Evolutionary conservation across 2,113 vertebrate species (phyloP), one percentile per base, ranked within the genome.

Genomic region (Pterocles burchelli): DNA sequence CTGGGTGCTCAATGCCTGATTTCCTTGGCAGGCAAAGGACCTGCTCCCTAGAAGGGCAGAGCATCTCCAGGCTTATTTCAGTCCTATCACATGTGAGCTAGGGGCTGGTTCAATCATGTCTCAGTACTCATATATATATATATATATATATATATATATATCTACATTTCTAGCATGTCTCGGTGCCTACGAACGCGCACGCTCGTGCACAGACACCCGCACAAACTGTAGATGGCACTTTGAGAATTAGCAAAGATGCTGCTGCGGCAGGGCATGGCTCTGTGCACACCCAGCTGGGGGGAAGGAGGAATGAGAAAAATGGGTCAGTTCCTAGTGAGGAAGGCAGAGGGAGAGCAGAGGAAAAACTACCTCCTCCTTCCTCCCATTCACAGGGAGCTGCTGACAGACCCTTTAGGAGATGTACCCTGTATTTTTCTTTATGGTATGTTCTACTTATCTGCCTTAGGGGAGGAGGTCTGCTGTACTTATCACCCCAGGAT

Each of bases 151-250:
- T 19, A 7, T 17, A 7, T 15, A 8, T 25, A 7, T 12, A 8
- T 25, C 7, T 11, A 18, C 8, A 10, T 66, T 36, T 31, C 41
- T 5, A 83, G 71, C 36, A 3, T 6, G 20, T 82, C 65, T 94
- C 66, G 34, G 88, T 55, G 85, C 67, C 55, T 24, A 4, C 54
- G 36, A 18, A 54, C 17, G 45, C 10, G 48, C 45, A 49, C 25
- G 11, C 89, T 87, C 52, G 3, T 31, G 84, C 65, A 14, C 81
- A 72, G 28, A 49, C 62, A 18, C 83, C 80, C 26, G 0, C 77
- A 49, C 87, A 65, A 75, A 95, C 95, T 96, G 96, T 95, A 96
- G 93, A 88, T 91, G 96, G 95, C 96, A 96, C 90, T 95, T 96
- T 1, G 88, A 96, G 93, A 94, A 95, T 68, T 93, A 81, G 72